Evolutionary conservation across 2,113 vertebrate species (phyloP).

Genomic region (Hippolais icterina): DNA sequence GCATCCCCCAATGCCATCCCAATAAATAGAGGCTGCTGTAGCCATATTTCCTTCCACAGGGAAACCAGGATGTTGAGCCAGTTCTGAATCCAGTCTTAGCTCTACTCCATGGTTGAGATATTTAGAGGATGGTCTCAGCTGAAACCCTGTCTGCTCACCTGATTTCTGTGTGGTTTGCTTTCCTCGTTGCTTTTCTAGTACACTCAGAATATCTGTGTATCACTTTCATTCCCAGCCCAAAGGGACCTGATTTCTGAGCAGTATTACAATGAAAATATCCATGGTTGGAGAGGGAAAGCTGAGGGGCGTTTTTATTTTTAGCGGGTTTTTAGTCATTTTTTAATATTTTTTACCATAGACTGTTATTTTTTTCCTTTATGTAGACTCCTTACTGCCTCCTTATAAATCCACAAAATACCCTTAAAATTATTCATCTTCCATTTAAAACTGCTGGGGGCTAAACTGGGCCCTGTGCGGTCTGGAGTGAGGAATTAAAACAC

Average conservation of each 20-base stretch:
- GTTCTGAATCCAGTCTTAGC: background rate
- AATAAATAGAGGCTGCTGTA: conserved; percentile 46
- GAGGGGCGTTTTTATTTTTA: background rate
- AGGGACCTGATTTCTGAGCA: background rate
- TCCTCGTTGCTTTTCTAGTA: background rate
- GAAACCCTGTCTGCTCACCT: background rate
- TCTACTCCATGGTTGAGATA: background rate
- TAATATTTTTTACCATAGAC: background rate
- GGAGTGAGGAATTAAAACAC: conserved; percentile 1
- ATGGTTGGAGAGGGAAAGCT: background rate
- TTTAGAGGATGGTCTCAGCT: background rate
- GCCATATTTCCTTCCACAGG: conserved; percentile 12
- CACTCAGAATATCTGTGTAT: background rate
- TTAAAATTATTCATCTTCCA: background rate
- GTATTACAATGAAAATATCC: background rate
- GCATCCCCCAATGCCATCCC: conserved; percentile 17
- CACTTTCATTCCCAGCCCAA: background rate
- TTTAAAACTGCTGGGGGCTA: background rate
- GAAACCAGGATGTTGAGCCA: background rate
- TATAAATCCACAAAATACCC: background rate
- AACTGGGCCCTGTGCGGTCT: rapidly evolving
- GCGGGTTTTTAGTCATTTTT: background rate
- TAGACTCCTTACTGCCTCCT: background rate
- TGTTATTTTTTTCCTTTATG: background rate
- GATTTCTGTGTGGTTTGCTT: background rate